phyloP scores from a whole-genome alignment of 2,113 vertebrate genomes.

The Sminthopsis crassicaudata region DNA sequence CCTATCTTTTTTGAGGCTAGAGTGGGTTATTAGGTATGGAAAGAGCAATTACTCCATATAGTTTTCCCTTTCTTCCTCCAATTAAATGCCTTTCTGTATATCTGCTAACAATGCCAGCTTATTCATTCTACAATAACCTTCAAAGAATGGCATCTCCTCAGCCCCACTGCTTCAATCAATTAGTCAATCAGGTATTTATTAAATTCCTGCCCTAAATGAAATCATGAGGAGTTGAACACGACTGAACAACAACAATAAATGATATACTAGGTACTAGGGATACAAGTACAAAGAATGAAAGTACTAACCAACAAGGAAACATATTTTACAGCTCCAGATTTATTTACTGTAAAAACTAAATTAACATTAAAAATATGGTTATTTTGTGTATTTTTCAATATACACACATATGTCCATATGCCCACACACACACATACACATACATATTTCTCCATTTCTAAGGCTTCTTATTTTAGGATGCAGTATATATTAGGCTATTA shows the following conservation, averaged over 20 bases:
- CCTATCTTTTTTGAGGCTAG: not conserved
- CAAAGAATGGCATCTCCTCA: not conserved
- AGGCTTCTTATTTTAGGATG: not conserved
- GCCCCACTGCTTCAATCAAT: not conserved
- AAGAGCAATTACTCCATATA: not conserved
- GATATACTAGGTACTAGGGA: not conserved
- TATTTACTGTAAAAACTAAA: not conserved
- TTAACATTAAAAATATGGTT: not conserved
- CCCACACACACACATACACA: too few species aligned
- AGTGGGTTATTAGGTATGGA: not conserved
- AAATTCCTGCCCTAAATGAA: too few species aligned
- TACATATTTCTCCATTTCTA: not conserved
- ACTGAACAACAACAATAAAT: too few species aligned
- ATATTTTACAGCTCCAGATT: not conserved
- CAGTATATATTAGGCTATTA: too few species aligned
- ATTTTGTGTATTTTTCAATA: not conserved
- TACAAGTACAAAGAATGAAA: not conserved
- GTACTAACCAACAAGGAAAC: too few species aligned
- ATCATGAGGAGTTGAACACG: too few species aligned
- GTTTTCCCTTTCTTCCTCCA: not conserved
- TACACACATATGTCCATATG: too few species aligned
- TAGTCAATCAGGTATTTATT: not conserved
- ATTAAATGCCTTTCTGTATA: not conserved
- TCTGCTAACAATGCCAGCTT: not conserved
- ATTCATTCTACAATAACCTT: not conserved